Conservation (phyloP, 2,888 invertebrate genomes). For the Harpalus rubripes region DNA sequence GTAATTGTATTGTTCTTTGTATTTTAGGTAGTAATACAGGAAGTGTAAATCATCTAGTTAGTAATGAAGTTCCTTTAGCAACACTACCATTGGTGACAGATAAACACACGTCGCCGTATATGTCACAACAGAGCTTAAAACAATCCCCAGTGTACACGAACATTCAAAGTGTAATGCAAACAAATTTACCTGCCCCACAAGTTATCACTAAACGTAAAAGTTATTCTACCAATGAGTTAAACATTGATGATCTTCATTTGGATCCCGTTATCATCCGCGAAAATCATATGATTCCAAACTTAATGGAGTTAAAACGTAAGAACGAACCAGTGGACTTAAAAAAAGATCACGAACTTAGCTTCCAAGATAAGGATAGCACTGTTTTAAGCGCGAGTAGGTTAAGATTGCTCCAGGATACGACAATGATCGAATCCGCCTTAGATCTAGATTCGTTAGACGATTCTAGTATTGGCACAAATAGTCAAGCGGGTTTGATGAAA, state of each 20-base stretch:
- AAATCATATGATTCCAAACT: slow-evolving; percentile 73
- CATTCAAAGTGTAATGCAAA: slow-evolving; percentile 69
- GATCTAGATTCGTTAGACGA: slow-evolving; percentile 93
- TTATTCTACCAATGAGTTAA: slow-evolving; percentile 65
- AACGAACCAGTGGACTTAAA: slow-evolving; percentile 71
- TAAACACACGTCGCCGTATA: slow-evolving; percentile 73
- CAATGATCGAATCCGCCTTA: slow-evolving; percentile 93
- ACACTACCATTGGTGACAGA: slow-evolving; percentile 72
- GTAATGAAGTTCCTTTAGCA: slow-evolving; percentile 83
- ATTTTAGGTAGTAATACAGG: slow-evolving; percentile 83
- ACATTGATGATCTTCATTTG: slow-evolving; percentile 80
- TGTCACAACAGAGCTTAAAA: slow-evolving; percentile 76
- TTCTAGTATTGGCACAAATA: slow-evolving; percentile 84
- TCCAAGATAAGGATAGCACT: slow-evolving; percentile 76
- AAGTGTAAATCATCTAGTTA: slow-evolving; percentile 83
- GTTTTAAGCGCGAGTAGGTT: slow-evolving; percentile 86
- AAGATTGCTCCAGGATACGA: slow-evolving; percentile 90
- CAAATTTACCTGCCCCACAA: slow-evolving; percentile 54
- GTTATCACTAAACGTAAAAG: slow-evolving; percentile 63
- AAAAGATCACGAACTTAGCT: slow-evolving; percentile 76
- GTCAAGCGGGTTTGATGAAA: slow-evolving; percentile 84
- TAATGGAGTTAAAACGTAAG: slow-evolving; percentile 70
- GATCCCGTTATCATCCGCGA: slow-evolving; percentile 78
- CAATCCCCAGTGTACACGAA: slow-evolving; percentile 77
- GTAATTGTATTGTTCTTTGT: slow-evolving; percentile 69